Percentiles rank a stretch among this genome's conserved stretches.
Evolutionary conservation across 1,140 invertebrate species (phyloP).

Genomic region (Microplitis mediator): DNA sequence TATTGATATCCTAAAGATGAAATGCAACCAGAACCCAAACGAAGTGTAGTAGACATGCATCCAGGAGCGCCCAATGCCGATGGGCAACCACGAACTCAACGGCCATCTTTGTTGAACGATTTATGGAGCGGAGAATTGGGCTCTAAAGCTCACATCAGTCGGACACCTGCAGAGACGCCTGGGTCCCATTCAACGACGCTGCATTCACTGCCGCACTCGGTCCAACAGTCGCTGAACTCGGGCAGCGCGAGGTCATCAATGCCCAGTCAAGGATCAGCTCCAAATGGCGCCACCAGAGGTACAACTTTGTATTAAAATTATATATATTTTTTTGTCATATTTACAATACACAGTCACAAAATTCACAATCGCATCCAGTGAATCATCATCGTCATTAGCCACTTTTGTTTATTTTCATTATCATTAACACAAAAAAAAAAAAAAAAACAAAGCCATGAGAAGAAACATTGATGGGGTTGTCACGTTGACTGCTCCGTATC

Average conservation of each 20-base stretch:
- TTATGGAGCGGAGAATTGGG: constrained; percentile 56
- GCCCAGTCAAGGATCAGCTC: constrained; percentile 45
- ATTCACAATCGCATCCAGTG: not conserved
- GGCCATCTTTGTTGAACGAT: constrained; percentile 57
- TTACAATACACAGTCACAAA: not conserved
- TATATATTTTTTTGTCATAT: too few species aligned
- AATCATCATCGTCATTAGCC: not conserved
- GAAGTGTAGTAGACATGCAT: constrained; percentile 57
- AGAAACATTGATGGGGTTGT: constrained; percentile 13
- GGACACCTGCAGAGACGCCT: constrained; percentile 54
- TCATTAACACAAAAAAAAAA: not conserved
- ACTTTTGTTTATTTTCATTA: not conserved
- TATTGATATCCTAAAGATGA: constrained; percentile 41
- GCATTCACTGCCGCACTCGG: constrained; percentile 42
- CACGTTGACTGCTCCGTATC: constrained; percentile 6
- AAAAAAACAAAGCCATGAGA: not conserved
- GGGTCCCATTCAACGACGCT: constrained; percentile 46
- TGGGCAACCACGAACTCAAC: constrained; percentile 52
- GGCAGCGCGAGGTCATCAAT: constrained; percentile 47
- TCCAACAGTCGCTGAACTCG: constrained; percentile 49
- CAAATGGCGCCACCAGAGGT: constrained; percentile 35
- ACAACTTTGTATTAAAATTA: not conserved
- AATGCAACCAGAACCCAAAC: constrained; percentile 55
- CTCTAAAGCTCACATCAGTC: constrained; percentile 51
- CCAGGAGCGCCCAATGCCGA: constrained; percentile 42